Base-by-base conservation (phyloP, 2,113 vertebrate genomes). In the Podiceps cristatus region DNA sequence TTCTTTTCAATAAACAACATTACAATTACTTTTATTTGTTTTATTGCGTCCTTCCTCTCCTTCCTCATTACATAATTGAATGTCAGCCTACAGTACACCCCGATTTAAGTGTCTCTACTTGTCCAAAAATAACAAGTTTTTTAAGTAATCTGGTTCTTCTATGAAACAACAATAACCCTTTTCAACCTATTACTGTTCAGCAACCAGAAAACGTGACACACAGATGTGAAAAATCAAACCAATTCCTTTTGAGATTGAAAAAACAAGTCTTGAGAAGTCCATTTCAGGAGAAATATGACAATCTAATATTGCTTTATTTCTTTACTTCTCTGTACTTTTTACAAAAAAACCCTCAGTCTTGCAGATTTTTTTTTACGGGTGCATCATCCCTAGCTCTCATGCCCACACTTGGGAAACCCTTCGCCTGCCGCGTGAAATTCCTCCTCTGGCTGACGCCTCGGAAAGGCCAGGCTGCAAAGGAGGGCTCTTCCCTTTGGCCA, bases 21-120 rank as follows among this genome's bases (percentile, higher is more conserved):
- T 82, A 78, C 69, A 78, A 75, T 94, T 95, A 81, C 71, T 72
- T 83, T 88, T 69, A 47, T 95, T 91, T 93, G 77, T 29, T 78
- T 84, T 88, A 55, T 85, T 72, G 14, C 15, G 6, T 7, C 69
- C 81, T 69, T 88, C 35, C 10, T 83, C 35, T 93, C 66, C 66
- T 94, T 93, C 63, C 40, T 92, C 69, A 69, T 96, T 91, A 59
- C 67, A 47, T 93, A 94, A 96, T 90, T 91, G 93, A 93, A 77
- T 72, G 56, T 87, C 85, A 95, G 15, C 44, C 53, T 80, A 49
- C 81, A 93, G 49, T 63, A 53, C 3, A 0, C 42, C 56, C 60
- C 76, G 40, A 93, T 93, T 95, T 86, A 96, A 93, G 42, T 77
- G 76, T 58, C 89, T 92, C 68, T 79, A 49, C 73, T 92, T 94